Evolutionary conservation across 2,113 vertebrate species (phyloP), one percentile per base, ranked within the genome.

Genomic region (Tenrec ecaudatus): DNA sequence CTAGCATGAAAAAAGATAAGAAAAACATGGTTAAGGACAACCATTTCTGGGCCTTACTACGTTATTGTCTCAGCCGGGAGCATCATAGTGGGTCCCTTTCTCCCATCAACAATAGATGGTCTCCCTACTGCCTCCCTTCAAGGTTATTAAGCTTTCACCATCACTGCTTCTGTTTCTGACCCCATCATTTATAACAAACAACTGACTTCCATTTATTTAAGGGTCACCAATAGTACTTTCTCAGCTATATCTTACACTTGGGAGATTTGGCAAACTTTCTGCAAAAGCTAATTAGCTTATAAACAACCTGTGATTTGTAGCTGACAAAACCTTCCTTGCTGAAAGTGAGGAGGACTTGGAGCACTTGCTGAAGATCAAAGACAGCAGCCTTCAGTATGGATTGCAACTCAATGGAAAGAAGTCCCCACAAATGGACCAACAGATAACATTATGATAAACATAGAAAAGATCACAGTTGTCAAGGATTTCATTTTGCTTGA

Each of bases 1-100:
- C 98, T 98, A 96, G 19, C 0, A 43, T 76, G 77, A 47, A 82
- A 53, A 75, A 75, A 92, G 29, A 94, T 95, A 0, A 92, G 88
- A 57, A 95, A 94, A 95, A 19, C 1, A 3, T 9, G 20, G 83
- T 69, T 89, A 94, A 86, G 3, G 17, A 6, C 2, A 62, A n/a
- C 31, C 20, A 93, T 36, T 43, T 81, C n/a, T 76, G 10, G 27
- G 22, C 47, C 27, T 62, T 88, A 93, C 0, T 90, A 47, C 93
- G 81, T 58, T 38, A 79, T 7, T 79, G 43, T 33, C 71, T 29
- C 86, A 95, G 36, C 36, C n/a, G 92, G 17, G 19, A 88, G 40
- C 40, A 3, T n/a, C n/a, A n/a, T n/a, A n/a, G 81, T 53, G 69
- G 38, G 8, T 27, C 69, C 82, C 2, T 22, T 73, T 40, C 29